Evolutionary conservation across 1,140 invertebrate species (phyloP).

Genomic region (Drosophila neocordata): DNA sequence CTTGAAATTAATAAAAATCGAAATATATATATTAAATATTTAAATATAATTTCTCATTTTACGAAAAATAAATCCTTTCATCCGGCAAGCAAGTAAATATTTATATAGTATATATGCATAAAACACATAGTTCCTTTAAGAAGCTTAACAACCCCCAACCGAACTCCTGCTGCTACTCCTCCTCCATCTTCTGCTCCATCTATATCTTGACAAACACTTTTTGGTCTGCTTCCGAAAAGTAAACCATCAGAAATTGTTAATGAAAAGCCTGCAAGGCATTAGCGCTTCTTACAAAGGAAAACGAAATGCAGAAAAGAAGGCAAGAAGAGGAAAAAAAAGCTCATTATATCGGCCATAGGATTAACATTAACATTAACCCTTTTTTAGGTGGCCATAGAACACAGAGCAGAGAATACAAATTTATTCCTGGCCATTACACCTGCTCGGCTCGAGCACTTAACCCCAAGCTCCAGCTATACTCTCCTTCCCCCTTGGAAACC

Average conservation of each 20-base stretch:
- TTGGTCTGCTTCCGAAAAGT: slow-evolving; percentile 2
- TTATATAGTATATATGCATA: background rate
- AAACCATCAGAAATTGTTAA: slow-evolving; percentile 38
- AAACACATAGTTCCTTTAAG: slow-evolving; percentile 10
- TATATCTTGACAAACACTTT: background rate
- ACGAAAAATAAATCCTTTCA: background rate
- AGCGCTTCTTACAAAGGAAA: background rate
- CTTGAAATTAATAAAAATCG: background rate
- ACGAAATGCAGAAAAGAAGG: background rate
- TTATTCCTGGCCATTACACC: slow-evolving; percentile 54
- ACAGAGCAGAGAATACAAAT: slow-evolving; percentile 16
- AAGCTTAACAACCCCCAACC: background rate
- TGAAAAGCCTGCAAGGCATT: slow-evolving; percentile 30
- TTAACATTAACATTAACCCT: slow-evolving; percentile 35
- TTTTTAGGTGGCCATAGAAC: slow-evolving; percentile 7
- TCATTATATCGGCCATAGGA: slow-evolving; percentile 21
- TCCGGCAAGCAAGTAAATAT: background rate
- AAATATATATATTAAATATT: slow-evolving; percentile 16
- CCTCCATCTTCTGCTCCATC: background rate
- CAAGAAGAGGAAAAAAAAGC: slow-evolving; percentile 14
- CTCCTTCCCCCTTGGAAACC: background rate
- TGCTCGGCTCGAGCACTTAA: slow-evolving; percentile 31
- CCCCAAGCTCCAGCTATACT: slow-evolving; percentile 4
- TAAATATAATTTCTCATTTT: background rate
- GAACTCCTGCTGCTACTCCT: too few relatives aligned